phyloP scores from a whole-genome alignment of 2,113 vertebrate species.

The Theristicus caerulescens region DNA sequence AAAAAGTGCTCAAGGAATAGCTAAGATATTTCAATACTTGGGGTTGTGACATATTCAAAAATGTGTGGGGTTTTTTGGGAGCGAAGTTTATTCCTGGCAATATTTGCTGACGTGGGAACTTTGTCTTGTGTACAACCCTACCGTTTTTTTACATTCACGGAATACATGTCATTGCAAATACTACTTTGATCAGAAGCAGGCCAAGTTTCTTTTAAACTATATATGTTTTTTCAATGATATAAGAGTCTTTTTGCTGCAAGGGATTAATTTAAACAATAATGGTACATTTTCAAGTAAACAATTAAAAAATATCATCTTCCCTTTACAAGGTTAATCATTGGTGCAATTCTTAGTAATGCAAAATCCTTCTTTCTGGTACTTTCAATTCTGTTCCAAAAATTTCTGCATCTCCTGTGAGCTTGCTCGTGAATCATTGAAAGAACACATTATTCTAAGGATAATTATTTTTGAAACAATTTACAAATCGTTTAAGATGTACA shows the following conservation, averaged over 20 bases:
- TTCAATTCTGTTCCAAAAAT: background rate
- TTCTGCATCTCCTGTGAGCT: background rate
- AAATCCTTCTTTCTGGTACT: background rate
- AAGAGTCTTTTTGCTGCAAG: background rate
- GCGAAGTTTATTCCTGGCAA: background rate
- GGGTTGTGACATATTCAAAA: background rate
- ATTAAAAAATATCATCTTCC: background rate
- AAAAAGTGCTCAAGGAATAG: background rate
- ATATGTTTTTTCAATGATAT: background rate
- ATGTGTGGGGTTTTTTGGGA: accelerated
- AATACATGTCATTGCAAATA: background rate
- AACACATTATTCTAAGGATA: background rate
- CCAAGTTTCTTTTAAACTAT: background rate
- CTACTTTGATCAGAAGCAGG: background rate
- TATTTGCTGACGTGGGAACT: background rate
- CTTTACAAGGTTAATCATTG: background rate
- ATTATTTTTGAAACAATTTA: background rate
- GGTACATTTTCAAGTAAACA: background rate
- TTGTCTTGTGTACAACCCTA: background rate
- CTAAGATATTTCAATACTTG: background rate
- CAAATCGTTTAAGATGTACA: background rate
- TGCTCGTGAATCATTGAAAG: background rate
- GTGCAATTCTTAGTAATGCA: background rate
- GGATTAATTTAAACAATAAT: background rate
- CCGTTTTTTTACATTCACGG: background rate